These are phyloP conservation scores for Lepetodrilus schrolli DNA, from an alignment of 2,888 invertebrate genomes.

Conservation along the genomic window DNA sequence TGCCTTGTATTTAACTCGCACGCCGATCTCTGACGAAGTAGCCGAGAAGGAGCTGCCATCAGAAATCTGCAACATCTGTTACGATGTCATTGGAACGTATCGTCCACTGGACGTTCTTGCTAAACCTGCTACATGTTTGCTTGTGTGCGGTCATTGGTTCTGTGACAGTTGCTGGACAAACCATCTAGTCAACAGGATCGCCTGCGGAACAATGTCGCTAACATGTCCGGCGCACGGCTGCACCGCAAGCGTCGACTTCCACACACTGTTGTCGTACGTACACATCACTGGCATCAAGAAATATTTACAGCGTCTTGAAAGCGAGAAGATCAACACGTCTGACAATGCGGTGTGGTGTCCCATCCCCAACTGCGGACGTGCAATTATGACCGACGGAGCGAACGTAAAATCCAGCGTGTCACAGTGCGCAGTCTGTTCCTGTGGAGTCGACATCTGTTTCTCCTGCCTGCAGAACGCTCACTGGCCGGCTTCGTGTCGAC, in stretches of 20 bases:
- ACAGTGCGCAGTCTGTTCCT: conserved; percentile 34
- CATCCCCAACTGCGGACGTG: conserved; percentile 40
- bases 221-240: conserved; percentile 44
- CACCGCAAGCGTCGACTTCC: conserved; percentile 29
- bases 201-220: conserved; percentile 31
- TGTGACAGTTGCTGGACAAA: conserved; percentile 43
- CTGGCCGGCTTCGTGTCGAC: conserved; percentile 44
- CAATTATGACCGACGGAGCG: neutral
- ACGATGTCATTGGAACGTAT: conserved; percentile 33
- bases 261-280: conserved; percentile 37
- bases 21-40: neutral
- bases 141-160: conserved; percentile 39
- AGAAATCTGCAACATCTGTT: conserved; percentile 41
- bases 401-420: neutral
- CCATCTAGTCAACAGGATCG: conserved; percentile 33
- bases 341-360: conserved; percentile 44
- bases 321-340: conserved; percentile 31
- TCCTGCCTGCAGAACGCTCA: conserved; percentile 40
- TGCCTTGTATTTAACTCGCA: no score
- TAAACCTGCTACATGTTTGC: conserved; percentile 34
- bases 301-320: conserved; percentile 26
- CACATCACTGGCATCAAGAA: conserved; percentile 35
- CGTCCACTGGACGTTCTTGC: conserved; percentile 14
- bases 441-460: conserved; percentile 41
- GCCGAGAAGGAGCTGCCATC: neutral